Evolutionary conservation across 1,140 invertebrate genomes (phyloP), one percentile per base, ranked within the genome.

Genomic region (Oscheius sp.): DNA sequence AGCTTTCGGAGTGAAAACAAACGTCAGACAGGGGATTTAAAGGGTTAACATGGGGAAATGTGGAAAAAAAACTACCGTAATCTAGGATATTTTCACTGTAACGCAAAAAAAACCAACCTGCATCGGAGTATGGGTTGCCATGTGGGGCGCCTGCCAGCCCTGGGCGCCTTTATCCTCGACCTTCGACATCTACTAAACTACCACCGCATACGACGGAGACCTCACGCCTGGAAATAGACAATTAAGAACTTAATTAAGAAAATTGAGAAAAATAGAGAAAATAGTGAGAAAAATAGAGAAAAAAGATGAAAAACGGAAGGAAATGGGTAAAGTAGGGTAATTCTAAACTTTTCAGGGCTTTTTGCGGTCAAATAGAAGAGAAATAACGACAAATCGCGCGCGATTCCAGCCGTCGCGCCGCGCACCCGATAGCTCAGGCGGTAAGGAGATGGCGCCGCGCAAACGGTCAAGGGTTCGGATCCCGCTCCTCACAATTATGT

Each of bases 181-280:
- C 23, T 55, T 15, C 7, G 45, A 32, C 28, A 68, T 32, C 49
- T 55, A 55, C 49, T 55, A 20, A n/a, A 23, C 49, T 55, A 55
- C 49, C 49, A 55, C 49, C 49, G 49, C 49, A 55, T 55, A 55
- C 67, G 55, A 13, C 36, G 35, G 65, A 23, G 23, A 26, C 67
- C 67, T 58, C 32, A n/a, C 36, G 36, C 49, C 52, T 58, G 36
- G 61, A 68, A 68, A 59, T 23, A 18, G n/a, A 10, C 7, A 42
- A 42, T 42, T 42, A 49, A 65, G 49, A 65, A 29, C 42, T 45
- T 36, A 23, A 65, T 15, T 36, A 63, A 63, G 61, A 65, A 65
- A 52, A 67, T 67, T 23, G 46, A 55, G 49, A 55, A 67, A 67
- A 55, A 49, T 15, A 67, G 45, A 45, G 36, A 49, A 49, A 68